These are phyloP conservation scores for Lampris incognitus DNA, from an alignment of 2,113 vertebrate genomes.

Conservation along the genomic window DNA sequence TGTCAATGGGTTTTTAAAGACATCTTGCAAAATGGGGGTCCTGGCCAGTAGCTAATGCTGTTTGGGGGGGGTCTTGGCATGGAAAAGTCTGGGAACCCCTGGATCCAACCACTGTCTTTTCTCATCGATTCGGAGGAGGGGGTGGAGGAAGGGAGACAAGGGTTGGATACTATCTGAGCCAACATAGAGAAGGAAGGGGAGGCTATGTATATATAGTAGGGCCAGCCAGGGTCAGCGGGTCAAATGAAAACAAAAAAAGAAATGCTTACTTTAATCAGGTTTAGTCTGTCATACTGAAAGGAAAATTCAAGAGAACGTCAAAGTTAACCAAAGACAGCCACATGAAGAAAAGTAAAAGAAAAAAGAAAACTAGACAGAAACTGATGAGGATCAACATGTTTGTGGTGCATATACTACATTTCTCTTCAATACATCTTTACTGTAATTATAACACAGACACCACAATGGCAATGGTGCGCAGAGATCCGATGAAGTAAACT, in stretches of 20 bases:
- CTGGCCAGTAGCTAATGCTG: too few relatives aligned
- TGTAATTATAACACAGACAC: neutral
- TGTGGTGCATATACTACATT: constrained; percentile 4
- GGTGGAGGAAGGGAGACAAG: constrained; percentile 43
- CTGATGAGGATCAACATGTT: neutral
- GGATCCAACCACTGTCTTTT: neutral
- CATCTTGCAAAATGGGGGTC: too few relatives aligned
- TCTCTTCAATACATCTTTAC: neutral
- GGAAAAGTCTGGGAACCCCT: too few relatives aligned
- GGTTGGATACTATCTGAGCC: constrained; percentile 27
- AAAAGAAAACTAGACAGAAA: constrained; percentile 22
- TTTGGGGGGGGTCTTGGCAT: too few relatives aligned
- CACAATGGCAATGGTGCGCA: neutral
- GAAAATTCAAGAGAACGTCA: constrained; percentile 81
- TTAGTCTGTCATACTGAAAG: constrained; percentile 97
- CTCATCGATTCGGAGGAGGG: constrained; percentile 16
- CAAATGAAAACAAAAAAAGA: constrained; percentile 69
- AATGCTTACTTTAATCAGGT: constrained; percentile 97
- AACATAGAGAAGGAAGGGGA: constrained; percentile 16
- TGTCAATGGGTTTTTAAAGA: too few relatives aligned
- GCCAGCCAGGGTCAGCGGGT: constrained; percentile 47
- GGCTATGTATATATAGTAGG: constrained; percentile 21
- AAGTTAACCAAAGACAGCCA: constrained; percentile 66
- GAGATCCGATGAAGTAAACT: neutral
- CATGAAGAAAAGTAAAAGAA: constrained; percentile 39